Conservation (phyloP, 2,113 vertebrate species). For the Noturus placidus region DNA sequence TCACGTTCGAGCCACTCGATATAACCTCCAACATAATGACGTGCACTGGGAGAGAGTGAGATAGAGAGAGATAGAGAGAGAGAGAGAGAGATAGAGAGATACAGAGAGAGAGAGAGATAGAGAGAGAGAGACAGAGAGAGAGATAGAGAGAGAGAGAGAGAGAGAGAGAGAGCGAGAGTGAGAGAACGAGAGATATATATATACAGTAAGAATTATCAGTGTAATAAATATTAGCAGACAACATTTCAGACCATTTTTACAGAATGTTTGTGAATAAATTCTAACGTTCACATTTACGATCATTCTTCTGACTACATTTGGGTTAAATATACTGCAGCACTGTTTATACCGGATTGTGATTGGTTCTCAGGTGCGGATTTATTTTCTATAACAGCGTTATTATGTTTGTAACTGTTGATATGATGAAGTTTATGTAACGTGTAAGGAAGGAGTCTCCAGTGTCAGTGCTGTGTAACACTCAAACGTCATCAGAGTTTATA, state of each 20-base stretch:
- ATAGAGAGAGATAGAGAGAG: neutral
- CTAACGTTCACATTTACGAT: neutral
- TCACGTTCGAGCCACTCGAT: slow-evolving; percentile 31
- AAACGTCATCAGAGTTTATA: too few relatives aligned
- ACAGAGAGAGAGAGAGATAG: too few relatives aligned
- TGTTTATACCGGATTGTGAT: neutral
- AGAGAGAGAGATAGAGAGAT: neutral
- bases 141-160: slow-evolving; percentile 1
- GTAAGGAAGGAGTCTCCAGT: neutral
- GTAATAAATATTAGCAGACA: neutral
- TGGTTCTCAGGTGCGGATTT: neutral
- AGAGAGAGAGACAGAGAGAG: neutral
- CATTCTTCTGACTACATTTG: neutral
- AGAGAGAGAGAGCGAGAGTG: neutral
- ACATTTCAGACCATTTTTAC: neutral
- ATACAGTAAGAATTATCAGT: neutral
- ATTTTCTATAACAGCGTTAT: neutral
- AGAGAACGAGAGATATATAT: too few relatives aligned
- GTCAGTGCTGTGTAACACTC: neutral
- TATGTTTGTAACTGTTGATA: too few relatives aligned
- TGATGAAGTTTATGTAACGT: neutral
- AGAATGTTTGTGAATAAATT: neutral
- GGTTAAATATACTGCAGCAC: neutral
- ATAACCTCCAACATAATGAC: slow-evolving; percentile 47
- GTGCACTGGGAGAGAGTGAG: slow-evolving; percentile 29